Percentiles rank a stretch among this genome's conserved stretches.
Conservation (phyloP, 1,140 invertebrate genomes). For the Diprion similis region DNA sequence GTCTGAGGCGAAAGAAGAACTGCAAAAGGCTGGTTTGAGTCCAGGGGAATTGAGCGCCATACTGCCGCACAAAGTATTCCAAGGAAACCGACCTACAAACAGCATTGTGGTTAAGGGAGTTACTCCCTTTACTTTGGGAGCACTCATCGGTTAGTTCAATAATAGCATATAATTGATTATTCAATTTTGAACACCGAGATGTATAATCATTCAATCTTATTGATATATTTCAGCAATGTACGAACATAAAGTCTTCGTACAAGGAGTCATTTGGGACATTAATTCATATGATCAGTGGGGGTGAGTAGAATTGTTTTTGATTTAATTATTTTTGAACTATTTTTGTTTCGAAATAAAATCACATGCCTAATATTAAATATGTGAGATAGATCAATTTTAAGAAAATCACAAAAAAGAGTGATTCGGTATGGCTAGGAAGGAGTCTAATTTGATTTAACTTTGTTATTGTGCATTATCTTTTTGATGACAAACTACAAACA, state of each 20-base stretch:
- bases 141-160: conserved; percentile 84
- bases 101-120: conserved; percentile 95
- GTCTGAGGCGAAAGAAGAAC: conserved; percentile 79
- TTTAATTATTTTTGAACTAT: conserved; percentile 16
- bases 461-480: no score
- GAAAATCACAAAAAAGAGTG: conserved; percentile 18
- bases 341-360: not conserved
- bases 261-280: conserved; percentile 99
- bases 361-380: no score
- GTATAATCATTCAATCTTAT: conserved; percentile 24
- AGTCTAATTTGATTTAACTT: no score
- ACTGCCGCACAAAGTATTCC: conserved; percentile 96
- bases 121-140: conserved; percentile 93
- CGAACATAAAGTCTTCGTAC: conserved; percentile 98
- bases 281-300: conserved; percentile 99
- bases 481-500: no score
- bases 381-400: no score
- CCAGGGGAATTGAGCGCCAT: conserved; percentile 79
- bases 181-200: conserved; percentile 18
- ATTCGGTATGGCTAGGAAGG: not conserved
- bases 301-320: conserved; percentile 60
- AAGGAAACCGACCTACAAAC: conserved; percentile 97
- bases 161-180: conserved; percentile 24
- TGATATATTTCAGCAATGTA: conserved; percentile 81
- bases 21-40: conserved; percentile 75